A percentile compares a stretch with the other conserved stretches of the same genome.
These are phyloP conservation scores for Neoniphon sammara DNA, from an alignment of 2,797 vertebrate genomes.

Conservation along the genomic window DNA sequence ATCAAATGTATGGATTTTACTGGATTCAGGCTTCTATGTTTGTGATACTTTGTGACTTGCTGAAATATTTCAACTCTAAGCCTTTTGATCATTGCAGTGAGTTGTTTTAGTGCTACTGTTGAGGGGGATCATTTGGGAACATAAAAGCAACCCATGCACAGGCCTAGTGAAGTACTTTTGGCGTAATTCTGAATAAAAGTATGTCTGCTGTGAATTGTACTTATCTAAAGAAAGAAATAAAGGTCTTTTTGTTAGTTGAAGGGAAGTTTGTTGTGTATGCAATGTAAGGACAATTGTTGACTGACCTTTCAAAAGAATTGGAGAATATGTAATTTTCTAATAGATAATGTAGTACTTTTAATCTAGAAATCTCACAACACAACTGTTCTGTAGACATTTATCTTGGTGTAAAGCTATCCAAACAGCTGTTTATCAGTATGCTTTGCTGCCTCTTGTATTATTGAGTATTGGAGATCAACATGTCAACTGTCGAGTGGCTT, in stretches of 20 bases:
- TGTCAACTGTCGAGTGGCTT: conserved; percentile 84
- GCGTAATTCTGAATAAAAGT: conserved; percentile 63
- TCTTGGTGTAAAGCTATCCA: conserved; percentile 81
- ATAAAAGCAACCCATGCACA: conserved; percentile 70
- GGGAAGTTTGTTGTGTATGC: conserved; percentile 68
- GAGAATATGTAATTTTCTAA: conserved; percentile 66
- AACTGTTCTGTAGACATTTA: conserved; percentile 81
- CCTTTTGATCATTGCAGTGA: conserved; percentile 75
- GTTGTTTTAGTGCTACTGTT: conserved; percentile 78
- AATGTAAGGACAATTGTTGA: conserved; percentile 60
- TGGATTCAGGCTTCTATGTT: conserved; percentile 64
- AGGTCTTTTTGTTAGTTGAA: conserved; percentile 63
- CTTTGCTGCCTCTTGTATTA: conserved; percentile 81
- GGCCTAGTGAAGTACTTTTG: conserved; percentile 72
- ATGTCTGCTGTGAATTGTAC: conserved; percentile 72
- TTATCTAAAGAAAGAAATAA: conserved; percentile 64
- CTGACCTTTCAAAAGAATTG: conserved; percentile 68
- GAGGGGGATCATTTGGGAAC: conserved; percentile 58
- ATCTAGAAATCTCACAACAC: conserved; percentile 78
- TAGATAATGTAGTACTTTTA: conserved; percentile 72
- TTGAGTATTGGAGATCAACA: conserved; percentile 80
- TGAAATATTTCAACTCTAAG: conserved; percentile 70
- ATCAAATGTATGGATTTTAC: conserved; percentile 66
- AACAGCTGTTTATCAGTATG: conserved; percentile 80
- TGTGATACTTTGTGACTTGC: conserved; percentile 75